Conservation (phyloP, 1,140 invertebrate species). For the Zaprionus lachaisei region DNA sequence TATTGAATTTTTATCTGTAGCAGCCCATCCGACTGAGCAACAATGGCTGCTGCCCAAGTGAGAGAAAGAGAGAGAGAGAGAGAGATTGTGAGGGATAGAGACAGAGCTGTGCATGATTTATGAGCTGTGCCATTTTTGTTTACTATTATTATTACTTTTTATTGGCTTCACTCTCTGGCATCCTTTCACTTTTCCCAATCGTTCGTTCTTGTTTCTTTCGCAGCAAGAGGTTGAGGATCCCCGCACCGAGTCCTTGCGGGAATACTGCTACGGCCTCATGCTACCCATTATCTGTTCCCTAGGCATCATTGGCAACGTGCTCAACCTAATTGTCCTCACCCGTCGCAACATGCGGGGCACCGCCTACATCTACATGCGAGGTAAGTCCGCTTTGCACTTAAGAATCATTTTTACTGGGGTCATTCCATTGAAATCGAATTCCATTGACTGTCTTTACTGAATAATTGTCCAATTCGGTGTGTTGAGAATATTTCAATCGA, state of each 20-base stretch:
- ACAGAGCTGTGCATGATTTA: constrained; percentile 61
- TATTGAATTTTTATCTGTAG: constrained; percentile 80
- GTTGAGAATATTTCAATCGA: constrained; percentile 38
- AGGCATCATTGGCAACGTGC: constrained; percentile 90
- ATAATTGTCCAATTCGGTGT: constrained; percentile 63
- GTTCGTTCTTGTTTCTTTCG: constrained; percentile 6
- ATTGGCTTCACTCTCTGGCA: constrained; percentile 29
- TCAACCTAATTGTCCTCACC: constrained; percentile 90
- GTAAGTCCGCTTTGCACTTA: constrained; percentile 83
- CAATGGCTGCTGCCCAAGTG: constrained; percentile 24
- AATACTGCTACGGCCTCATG: constrained; percentile 89
- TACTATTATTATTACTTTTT: constrained; percentile 44
- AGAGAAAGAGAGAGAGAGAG: constrained; percentile 6
- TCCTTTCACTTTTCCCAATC: constrained; percentile 19
- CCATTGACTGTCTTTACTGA: constrained; percentile 35
- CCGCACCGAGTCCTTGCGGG: constrained; percentile 86
- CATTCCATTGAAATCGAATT: constrained; percentile 21
- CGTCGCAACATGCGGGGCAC: constrained; percentile 90
- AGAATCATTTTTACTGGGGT: not conserved
- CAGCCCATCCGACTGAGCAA: constrained; percentile 46
- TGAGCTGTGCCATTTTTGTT: constrained; percentile 54
- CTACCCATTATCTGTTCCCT: constrained; percentile 89
- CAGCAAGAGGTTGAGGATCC: constrained; percentile 85
- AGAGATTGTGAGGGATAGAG: not conserved
- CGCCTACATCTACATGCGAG: constrained; percentile 91